Percentiles rank a stretch among this genome's conserved stretches.
Conservation (phyloP, 2,113 vertebrate genomes). For the Corythornis madagascariensis region DNA sequence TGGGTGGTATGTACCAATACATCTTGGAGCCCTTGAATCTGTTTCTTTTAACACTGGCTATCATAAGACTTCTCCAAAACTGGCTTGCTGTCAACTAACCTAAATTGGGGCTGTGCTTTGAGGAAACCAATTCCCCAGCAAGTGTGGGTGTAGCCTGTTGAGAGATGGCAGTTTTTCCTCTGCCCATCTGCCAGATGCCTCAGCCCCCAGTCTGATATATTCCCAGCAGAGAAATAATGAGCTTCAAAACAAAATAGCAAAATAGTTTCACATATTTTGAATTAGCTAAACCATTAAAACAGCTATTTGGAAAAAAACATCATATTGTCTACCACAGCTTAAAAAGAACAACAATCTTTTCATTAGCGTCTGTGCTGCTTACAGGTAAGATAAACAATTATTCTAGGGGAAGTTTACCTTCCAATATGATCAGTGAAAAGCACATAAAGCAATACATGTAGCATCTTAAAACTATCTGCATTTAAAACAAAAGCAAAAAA, state of each 20-base stretch:
- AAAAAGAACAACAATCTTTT: background rate
- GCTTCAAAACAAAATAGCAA: conserved; percentile 14
- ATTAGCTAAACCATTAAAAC: background rate
- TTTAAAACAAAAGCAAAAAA: background rate
- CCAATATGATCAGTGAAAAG: background rate
- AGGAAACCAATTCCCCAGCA: conserved; percentile 37
- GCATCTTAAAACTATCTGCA: background rate
- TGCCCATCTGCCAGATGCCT: conserved; percentile 49
- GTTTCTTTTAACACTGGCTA: background rate
- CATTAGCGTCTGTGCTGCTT: background rate
- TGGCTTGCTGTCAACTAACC: conserved; percentile 18
- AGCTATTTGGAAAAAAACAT: background rate
- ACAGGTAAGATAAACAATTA: background rate
- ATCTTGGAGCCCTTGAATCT: background rate
- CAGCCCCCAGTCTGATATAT: conserved; percentile 23
- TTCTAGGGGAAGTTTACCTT: background rate
- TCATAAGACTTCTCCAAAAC: background rate
- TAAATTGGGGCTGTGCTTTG: conserved; percentile 4
- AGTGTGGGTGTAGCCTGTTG: conserved; percentile 34
- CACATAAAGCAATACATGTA: background rate
- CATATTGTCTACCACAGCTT: background rate
- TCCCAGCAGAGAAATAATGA: conserved; percentile 36
- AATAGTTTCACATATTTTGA: conserved; percentile 3
- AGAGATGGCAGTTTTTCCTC: conserved; percentile 20
- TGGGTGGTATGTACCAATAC: background rate